Conservation (phyloP, 2,797 vertebrate genomes). For the Sciaenops ocellatus region DNA sequence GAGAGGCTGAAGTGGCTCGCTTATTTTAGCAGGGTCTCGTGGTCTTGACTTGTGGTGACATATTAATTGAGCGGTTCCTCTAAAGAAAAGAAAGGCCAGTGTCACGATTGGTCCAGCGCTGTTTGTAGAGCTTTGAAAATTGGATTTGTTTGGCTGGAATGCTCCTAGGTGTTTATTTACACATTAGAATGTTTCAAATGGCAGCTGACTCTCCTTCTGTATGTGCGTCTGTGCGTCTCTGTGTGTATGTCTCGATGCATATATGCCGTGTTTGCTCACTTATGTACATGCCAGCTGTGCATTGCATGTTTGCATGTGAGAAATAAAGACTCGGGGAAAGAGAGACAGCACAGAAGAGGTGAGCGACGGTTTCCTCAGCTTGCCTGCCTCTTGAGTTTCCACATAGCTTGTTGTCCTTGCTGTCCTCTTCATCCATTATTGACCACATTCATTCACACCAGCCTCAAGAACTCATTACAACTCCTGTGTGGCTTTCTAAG, state of each 20-base stretch:
- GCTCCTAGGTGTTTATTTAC: constrained; percentile 76
- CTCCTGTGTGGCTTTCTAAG: constrained; percentile 62
- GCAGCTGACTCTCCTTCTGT: constrained; percentile 42
- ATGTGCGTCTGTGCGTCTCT: constrained; percentile 14
- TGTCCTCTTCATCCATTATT: constrained; percentile 86
- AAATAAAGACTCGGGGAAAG: constrained; percentile 26
- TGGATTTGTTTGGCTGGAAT: constrained; percentile 76
- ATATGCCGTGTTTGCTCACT: constrained; percentile 51
- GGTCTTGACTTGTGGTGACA: constrained; percentile 80
- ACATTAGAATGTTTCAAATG: constrained; percentile 59
- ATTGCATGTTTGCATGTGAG: constrained; percentile 35
- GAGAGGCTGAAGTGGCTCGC: constrained; percentile 71
- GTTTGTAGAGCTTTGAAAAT: constrained; percentile 74
- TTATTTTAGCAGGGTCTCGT: constrained; percentile 76
- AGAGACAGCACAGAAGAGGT: constrained; percentile 26
- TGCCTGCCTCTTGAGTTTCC: constrained; percentile 75
- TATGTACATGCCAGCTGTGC: constrained; percentile 44
- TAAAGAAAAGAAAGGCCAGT: constrained; percentile 71
- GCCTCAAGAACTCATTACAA: constrained; percentile 79
- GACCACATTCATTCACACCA: constrained; percentile 82
- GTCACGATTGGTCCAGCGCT: constrained; percentile 55
- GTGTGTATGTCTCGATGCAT: constrained; percentile 30
- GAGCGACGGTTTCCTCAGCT: constrained; percentile 21
- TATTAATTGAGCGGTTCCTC: constrained; percentile 80
- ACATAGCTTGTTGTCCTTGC: constrained; percentile 78